Base-by-base conservation (phyloP, 2,797 vertebrate species). In the Thunnus albacares region DNA sequence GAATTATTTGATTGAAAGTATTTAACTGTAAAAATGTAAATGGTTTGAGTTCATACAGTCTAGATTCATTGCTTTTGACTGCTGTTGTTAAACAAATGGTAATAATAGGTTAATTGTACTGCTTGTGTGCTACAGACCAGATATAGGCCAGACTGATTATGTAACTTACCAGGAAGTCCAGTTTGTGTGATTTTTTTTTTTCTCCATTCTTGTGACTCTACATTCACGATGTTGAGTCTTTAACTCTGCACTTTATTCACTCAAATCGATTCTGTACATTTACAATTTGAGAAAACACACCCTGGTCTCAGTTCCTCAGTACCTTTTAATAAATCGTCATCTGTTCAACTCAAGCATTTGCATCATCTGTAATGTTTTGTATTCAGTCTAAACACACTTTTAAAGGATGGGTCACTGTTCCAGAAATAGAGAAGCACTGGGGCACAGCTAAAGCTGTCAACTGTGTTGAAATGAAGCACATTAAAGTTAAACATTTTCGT, bases 21-120 rank as follows among this genome's bases (percentile, higher is more conserved):
- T 59, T 26, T 59, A 74, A 47, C 22, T 66, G 52, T 78, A 47
- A 65, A 69, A 60, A 74, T 49, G 45, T 52, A 0, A 28, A 47
- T 53, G 11, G 2, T 28, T 24, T 63, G 3, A 51, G 24, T 28
- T 60, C 4, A 45, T 28, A 10, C 2, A 20, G n/a, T 55, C 41
- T 18, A 17, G 0, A 8, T 53, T 30, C n/a, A 12, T 57, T 20
- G 10, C 17, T 33, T 57, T 77, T 58, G 1, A 11, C 0, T 65
- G 17, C 9, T 61, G 14, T 1, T 26, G 5, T 26, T 22, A 22
- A 1, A 58, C 53, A 73, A 52, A 38, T 18, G 2, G 11, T 12
- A 51, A 14, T 53, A n/a, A 13, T 3, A 11, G 9, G 13, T 33
- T 41, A 17, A 20, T 62, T 10, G 2, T 22, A 9, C 13, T 35